Evolutionary conservation across 2,888 invertebrate genomes (phyloP).

Genomic region (Pollenia amentaria): DNA sequence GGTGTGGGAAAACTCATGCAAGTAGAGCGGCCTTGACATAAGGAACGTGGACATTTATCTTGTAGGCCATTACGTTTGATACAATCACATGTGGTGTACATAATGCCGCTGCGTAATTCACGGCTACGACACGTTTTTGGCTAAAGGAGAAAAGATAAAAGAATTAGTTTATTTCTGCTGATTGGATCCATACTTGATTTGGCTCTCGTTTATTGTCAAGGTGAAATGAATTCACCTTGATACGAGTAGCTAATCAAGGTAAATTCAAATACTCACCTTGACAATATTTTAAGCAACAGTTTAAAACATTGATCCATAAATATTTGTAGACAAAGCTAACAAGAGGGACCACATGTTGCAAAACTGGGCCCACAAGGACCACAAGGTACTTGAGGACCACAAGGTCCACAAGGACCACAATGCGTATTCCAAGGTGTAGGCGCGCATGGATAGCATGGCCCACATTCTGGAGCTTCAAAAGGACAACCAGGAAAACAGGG

Average conservation of each 20-base stretch:
- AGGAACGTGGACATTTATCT: slow-evolving; percentile 86
- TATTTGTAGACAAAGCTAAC: slow-evolving; percentile 55
- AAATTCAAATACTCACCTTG: slow-evolving; percentile 78
- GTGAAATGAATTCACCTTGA: slow-evolving; percentile 79
- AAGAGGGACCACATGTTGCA: slow-evolving; percentile 72
- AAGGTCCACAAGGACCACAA: slow-evolving; percentile 77
- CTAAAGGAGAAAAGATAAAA: slow-evolving; percentile 73
- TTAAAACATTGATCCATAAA: slow-evolving; percentile 75
- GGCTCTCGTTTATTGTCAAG: slow-evolving; percentile 76
- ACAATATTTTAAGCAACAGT: slow-evolving; percentile 66
- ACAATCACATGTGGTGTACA: slow-evolving; percentile 87
- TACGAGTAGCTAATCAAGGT: slow-evolving; percentile 78
- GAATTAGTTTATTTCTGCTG: neutral
- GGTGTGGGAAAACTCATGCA: slow-evolving; percentile 85
- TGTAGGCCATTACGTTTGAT: slow-evolving; percentile 87
- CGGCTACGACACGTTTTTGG: slow-evolving; percentile 85
- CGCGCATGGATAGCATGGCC: slow-evolving; percentile 78
- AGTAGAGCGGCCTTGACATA: slow-evolving; percentile 85
- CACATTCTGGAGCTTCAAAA: slow-evolving; percentile 76
- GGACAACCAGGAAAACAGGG: slow-evolving; percentile 76
- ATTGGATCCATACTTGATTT: slow-evolving; percentile 53
- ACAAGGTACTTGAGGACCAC: slow-evolving; percentile 77
- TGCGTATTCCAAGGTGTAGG: slow-evolving; percentile 76
- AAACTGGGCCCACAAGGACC: slow-evolving; percentile 77
- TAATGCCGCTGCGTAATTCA: slow-evolving; percentile 85